Evolutionary conservation across 2,113 vertebrate genomes (phyloP).

Genomic region (Tautogolabrus adspersus): DNA sequence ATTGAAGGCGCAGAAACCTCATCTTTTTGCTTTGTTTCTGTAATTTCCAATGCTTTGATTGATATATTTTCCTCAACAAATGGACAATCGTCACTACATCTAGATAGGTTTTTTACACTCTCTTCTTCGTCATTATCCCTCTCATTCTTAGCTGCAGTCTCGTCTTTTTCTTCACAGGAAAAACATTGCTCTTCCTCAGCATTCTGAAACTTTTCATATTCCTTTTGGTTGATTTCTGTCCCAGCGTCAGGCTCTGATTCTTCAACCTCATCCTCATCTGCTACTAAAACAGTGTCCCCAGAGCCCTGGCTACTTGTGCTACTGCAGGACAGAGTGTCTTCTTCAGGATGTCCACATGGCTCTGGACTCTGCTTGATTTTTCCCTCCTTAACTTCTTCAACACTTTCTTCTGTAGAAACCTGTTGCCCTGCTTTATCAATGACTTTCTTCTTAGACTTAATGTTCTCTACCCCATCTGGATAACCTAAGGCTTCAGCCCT

Average conservation of each 20-base stretch:
- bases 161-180: conserved; percentile 16
- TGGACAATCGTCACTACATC: background rate
- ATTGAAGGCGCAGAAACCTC: background rate
- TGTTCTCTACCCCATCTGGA: background rate
- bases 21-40: background rate
- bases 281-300: conserved; percentile 75
- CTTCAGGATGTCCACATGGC: conserved; percentile 24
- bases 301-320: conserved; percentile 85
- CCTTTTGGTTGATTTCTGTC: conserved; percentile 23
- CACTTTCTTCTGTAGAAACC: background rate
- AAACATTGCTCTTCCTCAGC: conserved; percentile 20
- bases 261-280: conserved; percentile 43
- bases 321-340: conserved; percentile 77
- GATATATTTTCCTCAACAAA: background rate
- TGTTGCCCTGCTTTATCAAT: conserved; percentile 18
- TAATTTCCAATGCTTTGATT: background rate
- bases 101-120: background rate
- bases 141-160: conserved; percentile 11
- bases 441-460: background rate
- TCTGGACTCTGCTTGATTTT: conserved; percentile 8
- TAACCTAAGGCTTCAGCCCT: conserved; percentile 1
- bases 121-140: background rate
- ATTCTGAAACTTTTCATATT: background rate
- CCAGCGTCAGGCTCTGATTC: conserved; percentile 7
- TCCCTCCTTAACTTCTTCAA: background rate